Evolutionary conservation across 1,140 invertebrate genomes (phyloP).

Genomic region (Listronotus bonariensis): DNA sequence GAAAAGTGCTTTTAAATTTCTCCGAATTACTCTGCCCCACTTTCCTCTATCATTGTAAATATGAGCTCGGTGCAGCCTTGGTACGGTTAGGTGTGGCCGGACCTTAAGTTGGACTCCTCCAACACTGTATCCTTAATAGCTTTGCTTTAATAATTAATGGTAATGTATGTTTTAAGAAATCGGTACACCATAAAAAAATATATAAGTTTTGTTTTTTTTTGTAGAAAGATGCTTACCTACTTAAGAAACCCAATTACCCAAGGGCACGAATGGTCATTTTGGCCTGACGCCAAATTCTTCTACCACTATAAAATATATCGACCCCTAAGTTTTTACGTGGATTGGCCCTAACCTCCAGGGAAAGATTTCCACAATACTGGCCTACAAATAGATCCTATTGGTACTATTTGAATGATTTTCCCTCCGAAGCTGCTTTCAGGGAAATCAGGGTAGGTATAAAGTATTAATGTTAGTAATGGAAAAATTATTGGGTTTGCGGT

Average conservation of each 20-base stretch:
- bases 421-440: constrained; percentile 36
- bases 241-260: constrained; percentile 37
- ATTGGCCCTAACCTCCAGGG: constrained; percentile 38
- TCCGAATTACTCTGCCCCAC: too few species aligned
- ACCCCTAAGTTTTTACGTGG: constrained; percentile 36
- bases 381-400: constrained; percentile 36
- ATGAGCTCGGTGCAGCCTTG: too few species aligned
- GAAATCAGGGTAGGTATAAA: constrained; percentile 34
- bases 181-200: too few species aligned
- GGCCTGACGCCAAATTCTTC: constrained; percentile 40
- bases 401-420: constrained; percentile 40
- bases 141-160: too few species aligned
- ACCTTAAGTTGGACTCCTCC: too few species aligned
- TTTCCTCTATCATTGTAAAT: too few species aligned
- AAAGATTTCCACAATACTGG: constrained; percentile 41
- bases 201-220: too few species aligned
- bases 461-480: too few species aligned
- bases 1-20: too few species aligned
- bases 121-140: too few species aligned
- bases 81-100: too few species aligned
- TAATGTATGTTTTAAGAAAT: too few species aligned
- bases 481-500: background rate
- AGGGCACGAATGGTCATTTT: constrained; percentile 39
- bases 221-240: constrained; percentile 41
- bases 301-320: constrained; percentile 44